Conservation (phyloP, 2,113 vertebrate genomes). For the Hystrix cristata region DNA sequence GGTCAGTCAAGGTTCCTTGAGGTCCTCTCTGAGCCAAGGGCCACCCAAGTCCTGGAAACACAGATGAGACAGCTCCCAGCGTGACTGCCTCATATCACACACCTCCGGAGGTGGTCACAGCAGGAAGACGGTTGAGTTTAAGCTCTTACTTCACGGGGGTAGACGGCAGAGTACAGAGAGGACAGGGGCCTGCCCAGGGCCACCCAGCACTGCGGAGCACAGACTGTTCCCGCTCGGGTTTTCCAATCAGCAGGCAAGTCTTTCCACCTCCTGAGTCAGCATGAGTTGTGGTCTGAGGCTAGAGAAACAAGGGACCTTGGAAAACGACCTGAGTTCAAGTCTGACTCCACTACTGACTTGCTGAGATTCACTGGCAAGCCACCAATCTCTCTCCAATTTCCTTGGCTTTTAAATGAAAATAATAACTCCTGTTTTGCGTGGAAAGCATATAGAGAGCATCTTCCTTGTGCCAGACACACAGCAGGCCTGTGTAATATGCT, state of each 20-base stretch:
- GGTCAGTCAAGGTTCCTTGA: not conserved
- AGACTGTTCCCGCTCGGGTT: not conserved
- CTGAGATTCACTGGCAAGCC: not conserved
- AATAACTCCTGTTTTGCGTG: not conserved
- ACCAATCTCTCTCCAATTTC: not conserved
- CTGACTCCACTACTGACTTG: not conserved
- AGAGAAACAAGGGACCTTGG: not conserved
- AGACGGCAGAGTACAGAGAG: not conserved
- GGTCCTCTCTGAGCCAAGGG: not conserved
- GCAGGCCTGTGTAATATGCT: not conserved
- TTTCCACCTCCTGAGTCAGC: not conserved
- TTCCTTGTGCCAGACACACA: not conserved
- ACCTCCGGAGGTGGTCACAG: not conserved
- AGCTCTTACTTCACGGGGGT: not conserved
- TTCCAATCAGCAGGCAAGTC: not conserved
- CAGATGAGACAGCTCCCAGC: not conserved
- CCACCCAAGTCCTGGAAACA: not conserved
- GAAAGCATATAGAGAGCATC: not conserved
- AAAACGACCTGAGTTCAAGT: constrained; percentile 7
- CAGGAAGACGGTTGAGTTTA: not conserved
- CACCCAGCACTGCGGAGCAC: not conserved
- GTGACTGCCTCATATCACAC: not conserved
- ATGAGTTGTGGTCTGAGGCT: not conserved
- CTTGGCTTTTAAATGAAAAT: constrained; percentile 44
- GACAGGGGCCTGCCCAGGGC: not conserved